A percentile compares a stretch with the other conserved stretches of the same genome.
Conservation (phyloP, 30 jellyfish, hydroid and myxozoan genomes). For the Chrysaora quinquecirrha region DNA sequence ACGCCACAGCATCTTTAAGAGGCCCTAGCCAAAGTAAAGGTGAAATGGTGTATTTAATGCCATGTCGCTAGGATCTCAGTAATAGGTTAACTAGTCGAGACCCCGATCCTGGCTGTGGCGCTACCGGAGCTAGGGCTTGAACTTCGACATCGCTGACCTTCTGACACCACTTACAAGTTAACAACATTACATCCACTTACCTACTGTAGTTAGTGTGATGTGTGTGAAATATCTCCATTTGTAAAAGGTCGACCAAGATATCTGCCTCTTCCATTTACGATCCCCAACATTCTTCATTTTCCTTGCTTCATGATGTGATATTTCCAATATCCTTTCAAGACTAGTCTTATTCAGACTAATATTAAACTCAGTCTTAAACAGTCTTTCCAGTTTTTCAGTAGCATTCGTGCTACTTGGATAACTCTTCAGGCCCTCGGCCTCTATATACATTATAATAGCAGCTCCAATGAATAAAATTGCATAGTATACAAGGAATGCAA, state of each 20-base stretch:
- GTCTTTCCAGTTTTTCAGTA: slow-evolving; percentile 16
- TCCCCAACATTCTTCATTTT: neutral
- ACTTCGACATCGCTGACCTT: no score
- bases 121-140: no score
- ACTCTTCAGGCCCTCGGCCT: slow-evolving; percentile 32
- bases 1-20: no score
- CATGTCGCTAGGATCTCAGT: no score
- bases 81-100: no score
- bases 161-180: no score
- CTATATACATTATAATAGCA: slow-evolving; percentile 30
- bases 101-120: no score
- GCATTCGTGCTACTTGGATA: neutral
- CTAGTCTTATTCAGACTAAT: neutral
- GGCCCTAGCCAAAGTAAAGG: no score
- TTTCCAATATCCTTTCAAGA: neutral
- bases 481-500: slow-evolving; percentile 14
- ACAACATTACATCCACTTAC: no score
- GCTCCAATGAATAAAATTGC: slow-evolving; percentile 52
- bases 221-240: slow-evolving; percentile 62
- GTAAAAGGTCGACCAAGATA: slow-evolving; percentile 40
- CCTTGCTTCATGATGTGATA: neutral
- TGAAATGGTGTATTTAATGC: no score
- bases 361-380: neutral
- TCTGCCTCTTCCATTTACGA: slow-evolving; percentile 10
- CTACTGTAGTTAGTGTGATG: slow-evolving; percentile 52